Percentiles rank a stretch among this genome's conserved stretches.
Evolutionary conservation across 1,140 invertebrate species (phyloP).

Genomic region (Drosophila nannoptera): DNA sequence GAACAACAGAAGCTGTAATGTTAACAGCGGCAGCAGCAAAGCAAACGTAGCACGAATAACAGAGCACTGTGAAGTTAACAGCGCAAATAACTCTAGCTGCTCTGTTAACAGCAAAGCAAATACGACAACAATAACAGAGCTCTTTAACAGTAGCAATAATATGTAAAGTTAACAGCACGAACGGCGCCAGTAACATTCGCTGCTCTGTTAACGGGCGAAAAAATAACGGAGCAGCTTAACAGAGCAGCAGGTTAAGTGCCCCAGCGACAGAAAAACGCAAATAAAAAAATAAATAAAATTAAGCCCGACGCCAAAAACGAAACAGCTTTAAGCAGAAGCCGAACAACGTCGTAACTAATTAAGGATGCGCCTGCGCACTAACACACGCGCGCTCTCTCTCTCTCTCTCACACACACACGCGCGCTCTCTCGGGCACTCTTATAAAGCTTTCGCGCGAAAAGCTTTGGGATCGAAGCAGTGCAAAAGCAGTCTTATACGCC

Average conservation of each 20-base stretch:
- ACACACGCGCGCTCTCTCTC: not conserved
- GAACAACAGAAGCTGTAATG: not conserved
- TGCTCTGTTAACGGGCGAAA: constrained; percentile 8
- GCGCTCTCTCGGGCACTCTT: constrained; percentile 49
- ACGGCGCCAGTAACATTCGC: not conserved
- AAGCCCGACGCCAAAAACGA: constrained; percentile 13
- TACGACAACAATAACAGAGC: no score
- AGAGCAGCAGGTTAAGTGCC: constrained; percentile 44
- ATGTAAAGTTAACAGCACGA: constrained; percentile 1
- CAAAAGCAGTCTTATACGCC: constrained; percentile 35
- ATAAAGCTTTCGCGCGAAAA: constrained; percentile 46
- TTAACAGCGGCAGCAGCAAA: not conserved
- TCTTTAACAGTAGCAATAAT: not conserved
- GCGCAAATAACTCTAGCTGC: no score
- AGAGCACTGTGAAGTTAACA: no score
- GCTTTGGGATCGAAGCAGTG: constrained; percentile 20
- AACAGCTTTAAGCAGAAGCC: not conserved
- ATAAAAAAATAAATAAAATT: constrained; percentile 7
- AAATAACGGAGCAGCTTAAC: constrained; percentile 4
- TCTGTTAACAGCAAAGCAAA: no score
- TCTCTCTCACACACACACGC: not conserved
- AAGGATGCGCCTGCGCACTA: constrained; percentile 63
- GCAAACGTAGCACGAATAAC: no score
- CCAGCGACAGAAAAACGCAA: constrained; percentile 7
- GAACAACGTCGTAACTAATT: constrained; percentile 38